phyloP scores from a whole-genome alignment of 2,888 invertebrate genomes.

The Panopea generosa region DNA sequence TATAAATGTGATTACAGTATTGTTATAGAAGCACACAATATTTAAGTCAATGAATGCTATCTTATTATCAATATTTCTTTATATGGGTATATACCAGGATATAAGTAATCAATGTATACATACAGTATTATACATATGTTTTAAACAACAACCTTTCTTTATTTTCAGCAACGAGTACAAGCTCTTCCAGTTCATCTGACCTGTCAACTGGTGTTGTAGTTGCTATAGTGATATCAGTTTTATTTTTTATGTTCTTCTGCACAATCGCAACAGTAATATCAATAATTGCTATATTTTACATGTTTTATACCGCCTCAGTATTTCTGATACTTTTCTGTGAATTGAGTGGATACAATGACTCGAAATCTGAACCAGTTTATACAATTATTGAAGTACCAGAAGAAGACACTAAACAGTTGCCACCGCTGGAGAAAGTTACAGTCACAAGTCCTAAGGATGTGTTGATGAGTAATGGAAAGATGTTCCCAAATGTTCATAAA shows the following conservation, averaged over 20 bases:
- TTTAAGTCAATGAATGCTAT: too few relatives aligned
- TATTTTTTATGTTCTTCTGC: conserved; percentile 17
- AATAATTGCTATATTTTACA: not conserved
- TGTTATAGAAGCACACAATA: too few relatives aligned
- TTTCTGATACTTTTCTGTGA: not conserved
- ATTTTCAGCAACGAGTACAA: conserved; percentile 5
- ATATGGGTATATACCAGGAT: too few relatives aligned
- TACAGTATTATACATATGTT: not conserved
- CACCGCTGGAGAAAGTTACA: not conserved
- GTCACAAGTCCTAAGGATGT: not conserved
- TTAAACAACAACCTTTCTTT: not conserved
- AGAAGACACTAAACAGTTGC: not conserved
- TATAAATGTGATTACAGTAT: too few relatives aligned
- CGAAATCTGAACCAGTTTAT: too few relatives aligned
- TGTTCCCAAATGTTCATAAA: not conserved
- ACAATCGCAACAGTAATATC: not conserved
- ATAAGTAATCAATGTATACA: too few relatives aligned
- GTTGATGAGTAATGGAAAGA: not conserved
- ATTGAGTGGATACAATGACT: too few relatives aligned
- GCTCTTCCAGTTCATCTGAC: not conserved
- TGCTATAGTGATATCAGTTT: conserved; percentile 42
- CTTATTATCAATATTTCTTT: too few relatives aligned
- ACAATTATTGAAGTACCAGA: too few relatives aligned
- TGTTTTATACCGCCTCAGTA: not conserved
- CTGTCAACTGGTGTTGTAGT: conserved; percentile 38